Conservation (phyloP, 2,888 invertebrate species). For the Ectemnius lituratus region DNA sequence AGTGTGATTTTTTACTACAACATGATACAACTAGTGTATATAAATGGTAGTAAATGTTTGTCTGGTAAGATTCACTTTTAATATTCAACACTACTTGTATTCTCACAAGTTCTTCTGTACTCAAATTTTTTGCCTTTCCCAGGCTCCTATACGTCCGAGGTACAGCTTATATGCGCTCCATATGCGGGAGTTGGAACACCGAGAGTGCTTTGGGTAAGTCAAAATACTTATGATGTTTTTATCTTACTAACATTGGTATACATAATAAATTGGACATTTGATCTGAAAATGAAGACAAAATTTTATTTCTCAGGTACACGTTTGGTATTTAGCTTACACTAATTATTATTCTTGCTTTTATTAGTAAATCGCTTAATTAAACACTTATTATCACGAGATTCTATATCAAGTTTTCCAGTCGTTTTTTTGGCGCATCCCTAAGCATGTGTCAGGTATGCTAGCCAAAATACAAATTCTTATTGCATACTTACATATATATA, state of each 20-base stretch:
- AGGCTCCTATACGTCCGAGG: slow-evolving; percentile 63
- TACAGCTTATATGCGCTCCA: slow-evolving; percentile 63
- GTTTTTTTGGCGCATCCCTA: background rate
- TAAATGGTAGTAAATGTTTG: slow-evolving; percentile 62
- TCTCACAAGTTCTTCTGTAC: slow-evolving; percentile 25
- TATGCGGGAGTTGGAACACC: slow-evolving; percentile 62
- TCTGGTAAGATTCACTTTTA: slow-evolving; percentile 55
- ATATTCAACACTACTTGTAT: background rate
- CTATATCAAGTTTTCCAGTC: slow-evolving; percentile 28
- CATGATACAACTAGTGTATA: slow-evolving; percentile 61
- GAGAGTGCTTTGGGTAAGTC: slow-evolving; percentile 63
- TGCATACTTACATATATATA: background rate
- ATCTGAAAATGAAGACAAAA: slow-evolving; percentile 15
- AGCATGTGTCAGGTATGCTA: no score
- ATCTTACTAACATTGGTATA: background rate
- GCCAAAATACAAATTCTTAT: background rate
- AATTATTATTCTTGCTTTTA: slow-evolving; percentile 14
- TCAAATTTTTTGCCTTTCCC: slow-evolving; percentile 14
- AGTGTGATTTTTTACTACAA: slow-evolving; percentile 65
- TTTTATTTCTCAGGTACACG: slow-evolving; percentile 43
- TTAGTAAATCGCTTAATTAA: slow-evolving; percentile 9
- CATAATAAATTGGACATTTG: slow-evolving; percentile 4
- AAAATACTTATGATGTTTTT: slow-evolving; percentile 13
- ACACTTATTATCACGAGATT: slow-evolving; percentile 33
- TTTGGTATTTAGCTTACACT: slow-evolving; percentile 21